Evolutionary conservation across 2,113 vertebrate species (phyloP), one percentile per base, ranked within the genome.

Genomic region (Pycnonotus jocosus): DNA sequence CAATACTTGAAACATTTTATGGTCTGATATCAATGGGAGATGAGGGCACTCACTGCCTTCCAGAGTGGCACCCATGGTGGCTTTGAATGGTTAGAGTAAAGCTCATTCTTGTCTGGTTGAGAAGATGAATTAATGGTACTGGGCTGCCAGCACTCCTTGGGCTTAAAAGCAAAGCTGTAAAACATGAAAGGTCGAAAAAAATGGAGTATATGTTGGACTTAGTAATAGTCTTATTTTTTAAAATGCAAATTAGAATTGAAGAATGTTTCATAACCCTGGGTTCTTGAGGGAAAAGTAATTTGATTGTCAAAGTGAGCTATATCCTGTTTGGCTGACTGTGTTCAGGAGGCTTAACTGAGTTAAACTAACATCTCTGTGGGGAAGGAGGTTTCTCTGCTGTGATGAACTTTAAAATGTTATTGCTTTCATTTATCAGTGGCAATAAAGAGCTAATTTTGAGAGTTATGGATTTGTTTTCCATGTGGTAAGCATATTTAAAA

Each of bases 21-120:
- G 81, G 50, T 44, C 66, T 92, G 87, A 94, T 81, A 91, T 91
- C 84, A 90, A 23, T 86, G 51, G 84, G 74, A 51, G 84, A 42
- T 58, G 81, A 82, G 87, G 87, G 71, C 50, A 54, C 45, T 72
- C 2, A 0, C 30, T 82, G 50, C 68, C 51, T 93, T 93, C 81
- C 87, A 86, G 87, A 85, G 37, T 47, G 42, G 66, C 50, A 77
- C 74, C 72, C 62, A 6, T 28, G 50, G 77, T 90, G 73, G 66
- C 90, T 86, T 69, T 72, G 27, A 86, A 31, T 51, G 30, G 64
- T 87, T 38, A 72, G 56, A 70, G 62, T 78, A 84, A 60, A 79
- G 38, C 54, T 81, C 2, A 2, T 60, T 77, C 54, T 71, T 57
- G 28, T 60, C 42, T 84, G 66, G 12, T 65, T 82, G 73, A 42